Evolutionary conservation across 2,113 vertebrate species (phyloP), one percentile per base, ranked within the genome.

Genomic region (Asarcornis scutulata): DNA sequence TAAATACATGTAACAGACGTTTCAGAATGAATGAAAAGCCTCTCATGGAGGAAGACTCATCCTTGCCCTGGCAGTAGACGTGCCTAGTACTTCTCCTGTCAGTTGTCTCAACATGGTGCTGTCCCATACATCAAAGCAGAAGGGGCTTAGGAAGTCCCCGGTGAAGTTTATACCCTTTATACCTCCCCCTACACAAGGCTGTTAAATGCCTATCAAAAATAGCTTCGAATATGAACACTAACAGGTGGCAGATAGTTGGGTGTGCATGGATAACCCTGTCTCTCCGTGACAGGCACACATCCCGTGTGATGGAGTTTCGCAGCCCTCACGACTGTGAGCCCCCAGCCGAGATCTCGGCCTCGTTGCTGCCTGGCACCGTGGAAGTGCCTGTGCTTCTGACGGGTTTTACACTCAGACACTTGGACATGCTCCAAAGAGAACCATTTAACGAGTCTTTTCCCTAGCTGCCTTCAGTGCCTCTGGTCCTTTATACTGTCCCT

Each of bases 191-290:
- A 0, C 5, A 29, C 38, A 53, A 25, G 31, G 9, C 32, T 52
- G 36, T 59, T 66, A 36, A 64, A n/a, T 3, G 34, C 11, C 18
- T 4, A 22, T 44, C 27, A 29, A 16, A 52, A 25, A 32, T 2
- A 27, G 22, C 32, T 29, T 3, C 6, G 11, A 29, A 7, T 3
- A 6, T 1, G 15, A 7, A 44, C 0, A 1, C 36, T 15, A 11
- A n/a, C 58, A 46, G 36, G 25, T 7, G 2, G 36, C 44, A 3
- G 76, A 5, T 23, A 4, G 26, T 3, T 6, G 38, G 32, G 32
- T 10, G 34, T 31, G 3, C 13, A 13, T 11, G 38, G 48, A 20
- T 81, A 17, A 53, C 2, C 0, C 36, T 6, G 26, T 21, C 38
- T 31, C 8, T 1, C n/a, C 25, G 29, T 4, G 29, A 40, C 38